A percentile compares a stretch with the other conserved stretches of the same genome.
These are phyloP conservation scores for Phodopus roborovskii DNA, from an alignment of 2,113 vertebrate species.

Conservation along the genomic window DNA sequence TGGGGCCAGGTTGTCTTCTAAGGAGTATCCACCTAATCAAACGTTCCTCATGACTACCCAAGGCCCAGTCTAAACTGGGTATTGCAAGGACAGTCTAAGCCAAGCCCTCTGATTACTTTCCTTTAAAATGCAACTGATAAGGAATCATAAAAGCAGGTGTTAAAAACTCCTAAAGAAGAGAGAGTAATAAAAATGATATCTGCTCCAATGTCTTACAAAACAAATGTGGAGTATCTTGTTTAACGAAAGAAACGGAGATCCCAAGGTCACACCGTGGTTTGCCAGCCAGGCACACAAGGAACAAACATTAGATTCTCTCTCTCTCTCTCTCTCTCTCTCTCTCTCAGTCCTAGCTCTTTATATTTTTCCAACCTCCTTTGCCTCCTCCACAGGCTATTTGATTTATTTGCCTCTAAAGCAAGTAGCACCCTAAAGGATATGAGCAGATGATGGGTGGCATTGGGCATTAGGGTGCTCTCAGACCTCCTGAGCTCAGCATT, in stretches of 20 bases:
- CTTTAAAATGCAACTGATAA: constrained; percentile 54
- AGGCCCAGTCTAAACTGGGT: neutral
- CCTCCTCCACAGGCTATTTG: neutral
- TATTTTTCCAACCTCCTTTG: neutral
- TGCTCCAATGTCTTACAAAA: neutral
- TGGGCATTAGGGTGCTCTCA: neutral
- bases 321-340: neutral
- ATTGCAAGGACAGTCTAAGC: neutral
- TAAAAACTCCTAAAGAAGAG: neutral
- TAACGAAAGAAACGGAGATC: neutral
- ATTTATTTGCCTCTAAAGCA: neutral
- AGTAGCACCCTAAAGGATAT: neutral
- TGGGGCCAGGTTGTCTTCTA: neutral
- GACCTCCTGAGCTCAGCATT: neutral
- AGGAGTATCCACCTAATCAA: neutral
- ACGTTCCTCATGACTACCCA: neutral
- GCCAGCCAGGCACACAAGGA: neutral
- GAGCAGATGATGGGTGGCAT: neutral
- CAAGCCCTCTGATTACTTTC: neutral
- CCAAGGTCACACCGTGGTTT: neutral
- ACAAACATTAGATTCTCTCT: neutral
- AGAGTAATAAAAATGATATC: neutral
- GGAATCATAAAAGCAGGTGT: constrained; percentile 34
- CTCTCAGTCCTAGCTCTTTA: neutral
- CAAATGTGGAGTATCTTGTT: neutral